These are phyloP conservation scores for Malurus splendens DNA, from an alignment of 2,797 vertebrate species.

Conservation along the genomic window DNA sequence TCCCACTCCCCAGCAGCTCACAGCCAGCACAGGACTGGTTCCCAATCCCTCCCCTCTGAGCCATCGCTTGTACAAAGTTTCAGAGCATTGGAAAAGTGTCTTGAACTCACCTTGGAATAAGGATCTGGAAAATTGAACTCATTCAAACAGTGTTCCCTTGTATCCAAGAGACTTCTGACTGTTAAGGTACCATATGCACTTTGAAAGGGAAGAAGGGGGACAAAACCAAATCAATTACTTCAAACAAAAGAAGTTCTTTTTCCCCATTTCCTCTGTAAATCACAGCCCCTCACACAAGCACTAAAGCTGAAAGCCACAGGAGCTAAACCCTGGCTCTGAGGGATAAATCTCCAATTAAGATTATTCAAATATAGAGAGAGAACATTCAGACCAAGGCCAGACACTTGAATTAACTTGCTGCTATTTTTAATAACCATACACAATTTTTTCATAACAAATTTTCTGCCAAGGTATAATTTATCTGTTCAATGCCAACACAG, in stretches of 20 bases:
- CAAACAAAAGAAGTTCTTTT: neutral
- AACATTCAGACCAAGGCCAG: neutral
- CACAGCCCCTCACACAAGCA: neutral
- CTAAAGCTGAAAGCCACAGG: neutral
- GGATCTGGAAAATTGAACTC: constrained; percentile 99
- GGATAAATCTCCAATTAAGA: neutral
- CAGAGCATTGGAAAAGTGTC: neutral
- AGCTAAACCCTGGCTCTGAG: neutral
- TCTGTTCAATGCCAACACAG: neutral
- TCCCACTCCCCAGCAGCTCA: neutral
- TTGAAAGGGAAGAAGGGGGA: neutral
- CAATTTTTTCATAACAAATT: neutral
- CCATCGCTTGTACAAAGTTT: neutral
- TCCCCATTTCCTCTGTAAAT: neutral
- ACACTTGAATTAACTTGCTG: neutral
- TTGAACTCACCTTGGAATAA: constrained; percentile 89
- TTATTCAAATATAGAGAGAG: neutral
- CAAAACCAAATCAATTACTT: neutral
- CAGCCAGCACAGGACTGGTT: neutral
- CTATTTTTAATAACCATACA: neutral
- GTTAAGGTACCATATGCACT: constrained; percentile 97
- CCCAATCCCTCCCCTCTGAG: neutral
- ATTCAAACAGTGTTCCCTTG: constrained; percentile 95
- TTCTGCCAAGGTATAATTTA: neutral
- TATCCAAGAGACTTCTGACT: constrained; percentile 95